Conservation (phyloP, 2,113 vertebrate genomes). For the Onychostruthus taczanowskii region DNA sequence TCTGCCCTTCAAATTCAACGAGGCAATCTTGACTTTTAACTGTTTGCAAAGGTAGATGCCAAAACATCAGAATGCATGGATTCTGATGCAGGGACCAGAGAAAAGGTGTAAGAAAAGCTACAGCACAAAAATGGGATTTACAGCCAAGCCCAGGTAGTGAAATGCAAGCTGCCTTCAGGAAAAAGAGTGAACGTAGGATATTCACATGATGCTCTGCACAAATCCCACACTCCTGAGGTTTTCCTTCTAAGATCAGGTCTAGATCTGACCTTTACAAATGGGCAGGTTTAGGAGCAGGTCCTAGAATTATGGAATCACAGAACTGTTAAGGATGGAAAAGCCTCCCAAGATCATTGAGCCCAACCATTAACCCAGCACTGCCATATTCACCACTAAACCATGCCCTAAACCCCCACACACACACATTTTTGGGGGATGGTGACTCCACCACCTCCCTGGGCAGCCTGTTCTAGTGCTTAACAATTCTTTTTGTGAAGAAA, state of each 20-base stretch:
- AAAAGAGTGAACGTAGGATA: neutral
- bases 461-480: neutral
- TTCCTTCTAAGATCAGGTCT: neutral
- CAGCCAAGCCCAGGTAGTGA: neutral
- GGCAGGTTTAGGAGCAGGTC: neutral
- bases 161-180: neutral
- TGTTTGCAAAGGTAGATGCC: neutral
- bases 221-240: neutral
- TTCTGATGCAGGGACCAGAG: neutral
- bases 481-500: neutral
- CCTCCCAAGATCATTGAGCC: neutral
- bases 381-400: neutral
- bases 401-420: neutral
- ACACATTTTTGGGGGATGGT: accelerated
- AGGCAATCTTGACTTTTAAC: neutral
- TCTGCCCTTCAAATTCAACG: neutral
- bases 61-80: neutral
- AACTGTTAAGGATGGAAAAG: neutral
- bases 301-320: neutral
- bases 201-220: neutral
- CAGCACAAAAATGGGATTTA: neutral
- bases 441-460: neutral
- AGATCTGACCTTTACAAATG: neutral
- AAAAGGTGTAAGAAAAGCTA: neutral
- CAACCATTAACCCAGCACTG: neutral